These are phyloP conservation scores for Pristiophorus japonicus DNA, from an alignment of 2,113 vertebrate species.

Conservation along the genomic window DNA sequence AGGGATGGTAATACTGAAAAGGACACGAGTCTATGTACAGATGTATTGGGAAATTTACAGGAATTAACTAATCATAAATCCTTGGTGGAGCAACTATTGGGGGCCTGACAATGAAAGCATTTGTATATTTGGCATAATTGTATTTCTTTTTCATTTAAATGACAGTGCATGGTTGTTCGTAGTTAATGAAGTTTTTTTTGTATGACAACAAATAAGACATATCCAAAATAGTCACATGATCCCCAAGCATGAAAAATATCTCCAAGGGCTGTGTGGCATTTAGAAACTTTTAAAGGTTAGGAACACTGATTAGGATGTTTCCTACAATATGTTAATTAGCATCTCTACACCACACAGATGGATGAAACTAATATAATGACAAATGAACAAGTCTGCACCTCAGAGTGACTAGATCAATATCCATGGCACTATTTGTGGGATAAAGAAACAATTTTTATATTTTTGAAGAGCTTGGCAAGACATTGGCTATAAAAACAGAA, in stretches of 20 bases:
- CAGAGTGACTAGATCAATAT: neutral
- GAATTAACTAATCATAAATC: neutral
- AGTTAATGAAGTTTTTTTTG: neutral
- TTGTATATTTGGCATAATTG: neutral
- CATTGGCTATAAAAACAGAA: too few relatives aligned
- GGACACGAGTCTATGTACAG: neutral
- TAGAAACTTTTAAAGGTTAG: neutral
- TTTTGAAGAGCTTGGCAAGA: neutral
- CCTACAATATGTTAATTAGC: neutral
- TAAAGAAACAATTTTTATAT: neutral
- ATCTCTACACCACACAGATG: neutral
- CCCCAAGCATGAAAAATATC: neutral
- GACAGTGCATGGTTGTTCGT: neutral
- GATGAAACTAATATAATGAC: neutral
- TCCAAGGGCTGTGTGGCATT: neutral
- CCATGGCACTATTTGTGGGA: neutral
- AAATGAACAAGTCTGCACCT: neutral
- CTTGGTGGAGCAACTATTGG: neutral
- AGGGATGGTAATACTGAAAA: neutral
- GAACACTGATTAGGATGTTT: neutral
- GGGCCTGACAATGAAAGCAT: neutral
- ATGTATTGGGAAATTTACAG: neutral
- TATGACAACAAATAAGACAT: neutral
- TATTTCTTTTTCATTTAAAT: neutral
- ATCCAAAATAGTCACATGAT: neutral